Conservation (phyloP, 2,888 invertebrate genomes). For the Idaea biselata region DNA sequence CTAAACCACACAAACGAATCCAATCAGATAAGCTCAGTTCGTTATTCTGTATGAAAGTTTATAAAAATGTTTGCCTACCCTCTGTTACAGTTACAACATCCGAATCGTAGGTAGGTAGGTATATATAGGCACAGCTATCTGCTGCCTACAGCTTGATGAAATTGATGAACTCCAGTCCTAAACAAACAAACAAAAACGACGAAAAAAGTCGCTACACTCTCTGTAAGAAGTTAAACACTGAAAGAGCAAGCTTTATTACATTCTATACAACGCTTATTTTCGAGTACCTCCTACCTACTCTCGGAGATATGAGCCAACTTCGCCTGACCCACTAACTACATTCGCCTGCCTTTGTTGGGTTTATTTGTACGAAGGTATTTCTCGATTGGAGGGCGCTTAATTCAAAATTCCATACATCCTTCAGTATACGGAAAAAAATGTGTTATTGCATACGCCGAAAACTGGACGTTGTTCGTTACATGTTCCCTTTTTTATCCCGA, state of each 20-base stretch:
- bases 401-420: slow-evolving; percentile 30
- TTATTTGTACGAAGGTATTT: slow-evolving; percentile 34
- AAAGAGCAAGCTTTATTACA: slow-evolving; percentile 11
- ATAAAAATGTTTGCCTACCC: slow-evolving; percentile 4
- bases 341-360: slow-evolving; percentile 26
- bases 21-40: neutral
- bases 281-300: slow-evolving; percentile 7
- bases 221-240: slow-evolving; percentile 23
- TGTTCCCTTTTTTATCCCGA: neutral
- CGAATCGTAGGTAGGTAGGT: neutral
- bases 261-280: slow-evolving; percentile 14
- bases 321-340: slow-evolving; percentile 41
- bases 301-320: slow-evolving; percentile 33
- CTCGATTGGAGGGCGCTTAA: slow-evolving; percentile 31
- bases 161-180: slow-evolving; percentile 60
- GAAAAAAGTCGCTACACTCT: slow-evolving; percentile 29
- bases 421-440: slow-evolving; percentile 24
- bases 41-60: slow-evolving; percentile 2
- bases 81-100: slow-evolving; percentile 1
- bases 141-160: slow-evolving; percentile 24
- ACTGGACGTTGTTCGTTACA: neutral
- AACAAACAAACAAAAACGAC: slow-evolving; percentile 53
- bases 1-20: slow-evolving; percentile 4
- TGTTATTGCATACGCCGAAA: slow-evolving; percentile 24
- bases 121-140: slow-evolving; percentile 1